Conservation (phyloP, 2,797 vertebrate genomes). For the Perodicticus potto region DNA sequence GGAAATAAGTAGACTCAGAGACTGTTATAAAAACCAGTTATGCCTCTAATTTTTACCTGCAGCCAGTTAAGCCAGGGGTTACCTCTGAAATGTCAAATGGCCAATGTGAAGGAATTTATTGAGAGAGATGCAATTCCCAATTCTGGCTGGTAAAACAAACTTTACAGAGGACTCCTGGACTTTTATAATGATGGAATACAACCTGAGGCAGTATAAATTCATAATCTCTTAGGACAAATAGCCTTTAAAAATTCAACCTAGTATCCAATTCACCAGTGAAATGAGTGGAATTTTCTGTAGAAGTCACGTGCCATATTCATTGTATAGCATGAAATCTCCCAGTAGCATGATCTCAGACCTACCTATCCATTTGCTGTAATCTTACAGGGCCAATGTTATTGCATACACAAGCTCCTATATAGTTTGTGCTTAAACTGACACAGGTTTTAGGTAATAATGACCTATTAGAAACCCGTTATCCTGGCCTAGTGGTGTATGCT, state of each 20-base stretch:
- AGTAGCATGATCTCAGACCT: conserved; percentile 64
- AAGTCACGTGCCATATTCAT: conserved; percentile 68
- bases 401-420: conserved; percentile 26
- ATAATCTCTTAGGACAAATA: conserved; percentile 87
- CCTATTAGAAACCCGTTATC: conserved; percentile 38
- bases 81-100: conserved; percentile 86
- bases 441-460: conserved; percentile 43
- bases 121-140: conserved; percentile 87
- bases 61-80: conserved; percentile 83
- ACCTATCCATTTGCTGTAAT: conserved; percentile 72
- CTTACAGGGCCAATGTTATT: conserved; percentile 62
- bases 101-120: conserved; percentile 85
- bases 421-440: conserved; percentile 34
- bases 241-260: conserved; percentile 87
- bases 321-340: conserved; percentile 52
- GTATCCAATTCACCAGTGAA: conserved; percentile 83
- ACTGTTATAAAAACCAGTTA: conserved; percentile 86
- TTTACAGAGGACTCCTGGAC: conserved; percentile 86
- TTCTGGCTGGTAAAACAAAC: conserved; percentile 88
- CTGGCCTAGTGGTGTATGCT: background rate
- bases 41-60: conserved; percentile 86
- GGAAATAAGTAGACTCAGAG: conserved; percentile 81
- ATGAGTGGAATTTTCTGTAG: conserved; percentile 80
- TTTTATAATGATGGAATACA: conserved; percentile 89
- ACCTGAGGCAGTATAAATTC: conserved; percentile 88